Evolutionary conservation across 2,113 vertebrate species (phyloP).

Genomic region (Thryonomys swinderianus): DNA sequence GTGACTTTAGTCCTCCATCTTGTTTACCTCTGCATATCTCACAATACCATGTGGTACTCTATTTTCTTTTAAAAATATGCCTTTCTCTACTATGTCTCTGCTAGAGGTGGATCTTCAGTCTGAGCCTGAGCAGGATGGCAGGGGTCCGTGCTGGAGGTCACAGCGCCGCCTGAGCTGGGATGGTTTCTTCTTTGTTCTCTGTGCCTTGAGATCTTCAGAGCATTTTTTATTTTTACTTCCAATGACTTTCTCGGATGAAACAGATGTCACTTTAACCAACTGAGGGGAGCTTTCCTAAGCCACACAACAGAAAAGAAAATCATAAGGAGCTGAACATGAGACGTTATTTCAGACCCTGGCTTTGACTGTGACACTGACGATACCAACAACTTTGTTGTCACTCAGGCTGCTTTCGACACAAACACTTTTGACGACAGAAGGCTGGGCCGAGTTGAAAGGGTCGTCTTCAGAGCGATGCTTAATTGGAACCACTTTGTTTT

Average conservation of each 20-base stretch:
- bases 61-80: background rate
- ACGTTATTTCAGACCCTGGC: background rate
- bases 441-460: slow-evolving; percentile 12
- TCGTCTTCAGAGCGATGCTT: slow-evolving; percentile 13
- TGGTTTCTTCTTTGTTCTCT: background rate
- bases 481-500: slow-evolving; percentile 58
- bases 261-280: slow-evolving; percentile 30
- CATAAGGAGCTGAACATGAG: slow-evolving; percentile 32
- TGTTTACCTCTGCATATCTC: background rate
- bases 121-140: background rate
- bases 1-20: background rate
- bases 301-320: slow-evolving; percentile 42
- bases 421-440: slow-evolving; percentile 13
- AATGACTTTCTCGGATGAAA: slow-evolving; percentile 13
- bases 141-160: background rate
- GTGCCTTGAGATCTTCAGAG: background rate
- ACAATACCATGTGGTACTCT: background rate
- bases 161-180: background rate
- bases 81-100: background rate
- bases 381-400: background rate
- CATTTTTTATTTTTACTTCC: background rate
- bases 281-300: slow-evolving; percentile 24
- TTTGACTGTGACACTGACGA: background rate
- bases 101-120: background rate
- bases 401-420: background rate